Percentiles rank a stretch among this genome's conserved stretches.
phyloP scores from a whole-genome alignment of 2,113 vertebrate species.

The Triplophysa dalaica region DNA sequence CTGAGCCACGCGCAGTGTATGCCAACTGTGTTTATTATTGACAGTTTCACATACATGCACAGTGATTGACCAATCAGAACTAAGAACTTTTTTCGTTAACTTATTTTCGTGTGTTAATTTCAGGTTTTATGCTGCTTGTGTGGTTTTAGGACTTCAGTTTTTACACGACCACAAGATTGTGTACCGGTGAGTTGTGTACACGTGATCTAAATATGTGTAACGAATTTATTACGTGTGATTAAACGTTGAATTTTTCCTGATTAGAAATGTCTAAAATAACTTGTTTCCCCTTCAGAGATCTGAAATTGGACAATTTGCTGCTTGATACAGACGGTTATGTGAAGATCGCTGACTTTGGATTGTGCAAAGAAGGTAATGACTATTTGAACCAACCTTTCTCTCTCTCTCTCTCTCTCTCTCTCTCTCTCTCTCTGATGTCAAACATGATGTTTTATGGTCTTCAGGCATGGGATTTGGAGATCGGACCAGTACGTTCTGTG shows the following conservation, averaged over 20 bases:
- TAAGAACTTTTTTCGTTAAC: not conserved
- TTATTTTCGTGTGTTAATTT: constrained; percentile 34
- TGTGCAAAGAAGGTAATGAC: constrained; percentile 94
- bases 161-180: constrained; percentile 98
- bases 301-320: constrained; percentile 96
- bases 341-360: constrained; percentile 98
- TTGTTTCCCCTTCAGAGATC: constrained; percentile 77
- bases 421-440: not conserved
- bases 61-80: not conserved
- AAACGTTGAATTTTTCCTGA: not conserved
- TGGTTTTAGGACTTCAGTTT: constrained; percentile 97
- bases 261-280: not conserved
- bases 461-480: constrained; percentile 97
- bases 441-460: constrained; percentile 16
- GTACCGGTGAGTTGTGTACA: constrained; percentile 82
- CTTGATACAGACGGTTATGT: constrained; percentile 96
- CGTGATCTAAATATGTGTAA: not conserved
- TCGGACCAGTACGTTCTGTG: constrained; percentile 96
- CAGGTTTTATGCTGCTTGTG: constrained; percentile 91
- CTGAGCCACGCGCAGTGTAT: constrained; percentile 91
- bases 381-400: not conserved
- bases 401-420: no score
- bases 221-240: not conserved
- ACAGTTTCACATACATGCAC: no score
- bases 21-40: constrained; percentile 58